Conservation (phyloP, 2,113 vertebrate species). For the Ondatra zibethicus region DNA sequence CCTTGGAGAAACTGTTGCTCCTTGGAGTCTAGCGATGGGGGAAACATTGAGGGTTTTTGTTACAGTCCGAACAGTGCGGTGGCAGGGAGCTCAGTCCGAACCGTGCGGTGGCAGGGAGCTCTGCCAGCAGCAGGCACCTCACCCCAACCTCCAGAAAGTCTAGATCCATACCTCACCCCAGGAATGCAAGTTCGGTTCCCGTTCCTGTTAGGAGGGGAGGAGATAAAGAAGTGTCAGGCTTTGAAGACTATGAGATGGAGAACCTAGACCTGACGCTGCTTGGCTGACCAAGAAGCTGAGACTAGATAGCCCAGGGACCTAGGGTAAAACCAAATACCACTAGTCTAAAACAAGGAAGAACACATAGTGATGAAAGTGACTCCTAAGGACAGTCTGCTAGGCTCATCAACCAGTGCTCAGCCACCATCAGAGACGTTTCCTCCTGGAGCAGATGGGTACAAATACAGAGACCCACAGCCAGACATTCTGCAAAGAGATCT, state of each 20-base stretch:
- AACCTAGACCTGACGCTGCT: not conserved
- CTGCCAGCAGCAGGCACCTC: fast-evolving
- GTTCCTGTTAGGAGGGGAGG: not conserved
- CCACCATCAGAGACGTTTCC: not conserved
- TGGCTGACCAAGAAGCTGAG: not conserved
- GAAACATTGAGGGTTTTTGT: not conserved
- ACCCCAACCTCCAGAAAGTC: fast-evolving
- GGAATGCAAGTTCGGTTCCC: fast-evolving
- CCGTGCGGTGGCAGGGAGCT: not conserved
- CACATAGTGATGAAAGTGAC: not conserved
- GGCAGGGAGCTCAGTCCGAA: not conserved
- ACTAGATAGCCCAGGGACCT: not conserved
- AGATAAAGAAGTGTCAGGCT: too few relatives aligned
- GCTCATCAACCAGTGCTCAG: not conserved
- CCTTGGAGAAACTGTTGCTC: not conserved
- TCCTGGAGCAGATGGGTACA: not conserved
- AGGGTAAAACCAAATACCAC: not conserved
- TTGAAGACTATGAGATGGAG: not conserved
- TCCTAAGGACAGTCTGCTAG: not conserved
- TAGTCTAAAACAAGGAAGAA: not conserved
- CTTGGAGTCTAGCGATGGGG: not conserved
- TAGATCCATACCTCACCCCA: not conserved
- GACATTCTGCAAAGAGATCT: not conserved
- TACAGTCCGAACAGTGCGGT: not conserved
- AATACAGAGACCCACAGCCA: not conserved